Conservation (phyloP, 1,140 invertebrate genomes). For the Mizuhopecten yessoensis region DNA sequence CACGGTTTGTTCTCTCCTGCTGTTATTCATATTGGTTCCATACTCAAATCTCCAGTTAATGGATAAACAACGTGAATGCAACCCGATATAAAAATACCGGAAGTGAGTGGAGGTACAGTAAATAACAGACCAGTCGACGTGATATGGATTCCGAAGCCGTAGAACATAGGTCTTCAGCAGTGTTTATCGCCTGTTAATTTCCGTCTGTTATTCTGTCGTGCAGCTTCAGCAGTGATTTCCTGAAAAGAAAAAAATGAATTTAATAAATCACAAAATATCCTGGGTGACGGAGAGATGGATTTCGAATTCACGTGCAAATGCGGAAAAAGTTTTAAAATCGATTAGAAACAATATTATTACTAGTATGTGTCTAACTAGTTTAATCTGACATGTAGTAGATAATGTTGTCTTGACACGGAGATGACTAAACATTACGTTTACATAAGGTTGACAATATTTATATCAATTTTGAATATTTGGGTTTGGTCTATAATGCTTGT, state of each 20-base stretch:
- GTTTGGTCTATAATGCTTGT: too few species aligned
- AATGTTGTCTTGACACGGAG: too few species aligned
- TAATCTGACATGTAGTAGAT: too few species aligned
- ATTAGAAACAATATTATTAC: too few species aligned
- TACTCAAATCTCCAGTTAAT: background rate
- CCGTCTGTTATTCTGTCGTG: background rate
- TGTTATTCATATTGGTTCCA: background rate
- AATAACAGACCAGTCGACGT: background rate
- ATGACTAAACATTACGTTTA: too few species aligned
- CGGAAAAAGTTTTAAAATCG: background rate
- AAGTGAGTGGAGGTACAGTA: background rate
- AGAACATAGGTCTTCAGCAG: conserved; percentile 38
- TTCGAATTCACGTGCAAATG: background rate
- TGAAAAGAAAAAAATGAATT: background rate
- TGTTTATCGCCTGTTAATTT: background rate
- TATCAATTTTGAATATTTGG: too few species aligned
- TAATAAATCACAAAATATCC: background rate
- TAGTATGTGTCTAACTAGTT: too few species aligned
- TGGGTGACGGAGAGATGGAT: background rate
- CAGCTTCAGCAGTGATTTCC: background rate
- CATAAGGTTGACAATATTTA: too few species aligned
- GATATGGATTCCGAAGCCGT: background rate
- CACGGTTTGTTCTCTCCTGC: background rate
- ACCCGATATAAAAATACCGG: background rate
- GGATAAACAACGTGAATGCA: background rate